Base-by-base conservation (phyloP, 2,113 vertebrate species). In the Psilopogon haemacephalus region DNA sequence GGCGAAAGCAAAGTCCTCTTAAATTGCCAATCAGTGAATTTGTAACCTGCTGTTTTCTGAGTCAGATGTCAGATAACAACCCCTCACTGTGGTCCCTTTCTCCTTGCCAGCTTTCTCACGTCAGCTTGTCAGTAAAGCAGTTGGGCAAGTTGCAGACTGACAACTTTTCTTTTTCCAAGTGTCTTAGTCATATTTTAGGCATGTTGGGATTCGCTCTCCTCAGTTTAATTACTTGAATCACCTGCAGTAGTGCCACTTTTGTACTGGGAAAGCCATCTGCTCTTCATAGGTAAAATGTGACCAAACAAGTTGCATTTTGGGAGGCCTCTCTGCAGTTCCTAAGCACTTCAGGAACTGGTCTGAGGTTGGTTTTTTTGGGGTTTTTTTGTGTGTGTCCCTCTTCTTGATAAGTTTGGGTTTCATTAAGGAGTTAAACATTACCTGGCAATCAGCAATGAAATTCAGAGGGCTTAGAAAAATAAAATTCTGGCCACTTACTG, bases 1-100 rank as follows among this genome's bases (percentile, higher is more conserved):
- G 80, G 94, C 95, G 84, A 96, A 97, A 97, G 90, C 63, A 93
- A 95, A 95, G 84, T 84, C 93, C 94, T 86, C 78, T 97, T 86
- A 94, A 97, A 84, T 76, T 94, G 93, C 95, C 23, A 20, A 86
- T 92, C 93, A 64, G 92, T 92, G 50, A 94, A 89, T 89, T 85
- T 88, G 17, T 69, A 94, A 70, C 87, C 62, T 88, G 88, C 59
- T 93, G 74, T 91, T 76, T 92, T 94, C 91, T 50, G 68, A 82
- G 46, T 93, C 89, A 94, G 88, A 95, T 94, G 94, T 87, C 84
- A 88, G 90, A 94, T 93, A 93, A 91, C 56, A 68, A 92, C 84
- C 55, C 37, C 40, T 82, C 81, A n/a, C 60, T 70, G 48, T 88
- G 74, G 86, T 76, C 75, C 86, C n/a, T 73, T 44, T 78, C 70